Percentiles rank a stretch among this genome's conserved stretches.
phyloP scores from a whole-genome alignment of 2,113 vertebrate species.

The Psephotus haematonotus region DNA sequence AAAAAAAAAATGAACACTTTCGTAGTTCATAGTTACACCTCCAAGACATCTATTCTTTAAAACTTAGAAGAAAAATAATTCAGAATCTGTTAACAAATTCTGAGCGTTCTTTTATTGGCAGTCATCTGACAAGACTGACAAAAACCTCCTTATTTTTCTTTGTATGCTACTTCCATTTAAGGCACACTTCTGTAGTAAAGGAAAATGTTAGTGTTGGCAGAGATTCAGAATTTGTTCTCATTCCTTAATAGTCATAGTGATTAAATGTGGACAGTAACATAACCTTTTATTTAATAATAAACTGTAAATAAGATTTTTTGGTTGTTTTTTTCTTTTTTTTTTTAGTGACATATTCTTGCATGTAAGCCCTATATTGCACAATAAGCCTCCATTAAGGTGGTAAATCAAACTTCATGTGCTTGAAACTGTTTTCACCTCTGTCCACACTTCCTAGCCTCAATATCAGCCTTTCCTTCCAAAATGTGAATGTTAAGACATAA shows the following conservation, averaged over 20 bases:
- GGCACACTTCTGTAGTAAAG: slow-evolving; percentile 18
- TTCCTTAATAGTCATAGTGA: neutral
- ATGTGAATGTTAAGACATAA: neutral
- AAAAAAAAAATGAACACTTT: neutral
- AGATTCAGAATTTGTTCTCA: neutral
- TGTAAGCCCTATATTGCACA: neutral
- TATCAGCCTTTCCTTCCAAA: neutral
- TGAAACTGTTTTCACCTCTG: neutral
- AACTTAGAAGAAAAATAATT: neutral
- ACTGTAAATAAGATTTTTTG: neutral
- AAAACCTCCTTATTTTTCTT: neutral
- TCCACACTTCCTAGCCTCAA: neutral
- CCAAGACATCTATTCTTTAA: neutral
- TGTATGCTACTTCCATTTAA: slow-evolving; percentile 29
- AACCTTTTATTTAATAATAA: neutral
- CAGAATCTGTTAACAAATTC: neutral
- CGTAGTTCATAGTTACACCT: neutral
- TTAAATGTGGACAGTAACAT: neutral
- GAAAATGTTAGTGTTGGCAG: slow-evolving; percentile 35
- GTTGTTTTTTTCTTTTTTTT: neutral
- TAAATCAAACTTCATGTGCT: neutral
- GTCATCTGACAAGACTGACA: slow-evolving; percentile 15
- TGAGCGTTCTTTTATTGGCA: neutral
- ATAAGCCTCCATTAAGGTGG: neutral
- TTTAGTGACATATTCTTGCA: neutral